Base-by-base conservation (phyloP, 2,888 invertebrate species). In the Heliconius erato region DNA sequence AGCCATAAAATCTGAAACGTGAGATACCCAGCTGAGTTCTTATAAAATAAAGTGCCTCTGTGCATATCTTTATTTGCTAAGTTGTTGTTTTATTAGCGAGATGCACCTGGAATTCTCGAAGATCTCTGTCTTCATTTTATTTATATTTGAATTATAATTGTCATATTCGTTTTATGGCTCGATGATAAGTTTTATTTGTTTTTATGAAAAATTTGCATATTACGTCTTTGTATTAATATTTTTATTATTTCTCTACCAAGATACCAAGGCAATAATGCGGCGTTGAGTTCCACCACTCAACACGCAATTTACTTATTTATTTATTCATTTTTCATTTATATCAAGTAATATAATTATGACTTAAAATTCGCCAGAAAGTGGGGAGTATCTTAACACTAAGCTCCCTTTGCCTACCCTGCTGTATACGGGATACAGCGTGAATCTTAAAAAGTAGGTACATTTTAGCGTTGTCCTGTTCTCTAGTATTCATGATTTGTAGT, bases 1-100 rank as follows among this genome's bases (percentile, higher is more conserved):
- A 90, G 88, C 88, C 89, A 91, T 88, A 91, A 90, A 90, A 92
- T 91, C 89, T 87, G 87, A 91, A 90, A 91, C 93, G 93, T 94
- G 94, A 92, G 94, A 90, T 90, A 89, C 91, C 94, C 94, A 91
- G 93, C 91, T 80, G 94, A 88, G 92, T 89, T 87, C 87, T 90
- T 89, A 90, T 91, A 90, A 90, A 89, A 83, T 91, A 89, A 89
- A 89, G 88, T 91, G 92, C 92, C 88, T 88, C 92, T 86, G 93
- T 90, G 89, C 89, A 90, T 89, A 88, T 88, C 87, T 89, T 91
- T 90, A 88, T 88, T 87, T 87, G 88, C 87, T 86, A 91, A 90
- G 90, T 87, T 87, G 87, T 89, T 88, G 87, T 88, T 90, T 89
- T 89, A 87, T 87, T 88, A 83, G 79, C 71, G 83, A 83, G 81